Conservation (phyloP, 1,140 invertebrate genomes). For the Tetramorium parvispinum region DNA sequence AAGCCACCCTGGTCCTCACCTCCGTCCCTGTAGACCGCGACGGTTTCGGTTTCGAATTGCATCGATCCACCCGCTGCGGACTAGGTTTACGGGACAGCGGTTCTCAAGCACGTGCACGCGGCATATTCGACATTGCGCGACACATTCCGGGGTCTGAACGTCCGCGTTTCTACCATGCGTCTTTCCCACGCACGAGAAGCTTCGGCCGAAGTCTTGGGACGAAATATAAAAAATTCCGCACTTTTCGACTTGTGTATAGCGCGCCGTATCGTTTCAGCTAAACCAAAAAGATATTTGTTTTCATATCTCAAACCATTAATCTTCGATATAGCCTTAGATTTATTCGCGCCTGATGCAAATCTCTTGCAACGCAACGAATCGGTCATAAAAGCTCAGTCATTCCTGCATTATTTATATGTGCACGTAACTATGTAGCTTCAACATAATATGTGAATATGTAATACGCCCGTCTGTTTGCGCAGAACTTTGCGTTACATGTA, state of each 20-base stretch:
- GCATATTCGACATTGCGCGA: neutral
- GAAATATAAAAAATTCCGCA: neutral
- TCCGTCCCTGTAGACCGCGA: slow-evolving; percentile 15
- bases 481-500: slow-evolving; percentile 40
- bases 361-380: neutral
- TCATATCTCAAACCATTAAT: neutral
- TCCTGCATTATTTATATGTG: neutral
- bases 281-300: neutral
- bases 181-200: neutral
- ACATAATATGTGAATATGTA: neutral
- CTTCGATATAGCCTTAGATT: neutral
- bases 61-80: slow-evolving; percentile 1
- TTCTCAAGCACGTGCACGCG: slow-evolving; percentile 30
- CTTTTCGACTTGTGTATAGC: neutral
- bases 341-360: neutral
- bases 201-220: neutral
- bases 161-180: neutral
- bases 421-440: neutral
- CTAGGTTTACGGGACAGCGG: slow-evolving; percentile 36
- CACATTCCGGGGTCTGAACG: neutral
- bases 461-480: slow-evolving; percentile 6
- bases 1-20: slow-evolving; percentile 28
- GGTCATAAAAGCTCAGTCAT: neutral
- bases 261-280: neutral
- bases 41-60: slow-evolving; percentile 52